Evolutionary conservation across 2,797 vertebrate species (phyloP).

Genomic region (Myotis pilosus): DNA sequence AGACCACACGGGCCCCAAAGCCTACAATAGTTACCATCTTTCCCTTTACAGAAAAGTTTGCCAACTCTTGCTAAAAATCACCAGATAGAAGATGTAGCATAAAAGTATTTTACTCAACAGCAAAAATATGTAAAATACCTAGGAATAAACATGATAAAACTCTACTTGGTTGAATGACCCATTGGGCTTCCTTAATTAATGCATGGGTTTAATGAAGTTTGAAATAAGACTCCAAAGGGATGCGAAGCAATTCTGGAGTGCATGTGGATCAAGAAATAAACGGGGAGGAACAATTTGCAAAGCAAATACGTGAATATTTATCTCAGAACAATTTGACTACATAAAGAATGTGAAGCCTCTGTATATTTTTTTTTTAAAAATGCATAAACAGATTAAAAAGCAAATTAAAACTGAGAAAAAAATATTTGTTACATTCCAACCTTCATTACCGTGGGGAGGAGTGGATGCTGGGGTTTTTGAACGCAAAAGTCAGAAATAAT

Average conservation of each 20-base stretch:
- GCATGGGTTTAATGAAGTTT: not conserved
- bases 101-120: not conserved
- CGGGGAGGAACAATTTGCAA: not conserved
- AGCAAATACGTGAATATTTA: not conserved
- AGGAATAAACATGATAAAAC: not conserved
- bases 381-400: conserved; percentile 27
- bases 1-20: not conserved
- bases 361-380: not conserved
- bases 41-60: not conserved
- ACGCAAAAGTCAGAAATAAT: not conserved
- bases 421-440: not conserved
- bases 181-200: conserved; percentile 16
- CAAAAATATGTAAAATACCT: not conserved
- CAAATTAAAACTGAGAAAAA: not conserved
- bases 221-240: not conserved
- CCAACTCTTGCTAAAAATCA: not conserved
- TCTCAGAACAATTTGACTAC: not conserved
- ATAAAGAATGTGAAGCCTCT: not conserved
- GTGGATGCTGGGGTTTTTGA: not conserved
- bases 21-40: not conserved
- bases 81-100: not conserved
- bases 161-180: not conserved
- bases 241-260: not conserved
- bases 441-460: not conserved
- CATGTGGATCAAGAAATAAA: not conserved